These are phyloP conservation scores for Sphecodes monilicornis DNA, from an alignment of 2,888 invertebrate genomes.

Conservation along the genomic window DNA sequence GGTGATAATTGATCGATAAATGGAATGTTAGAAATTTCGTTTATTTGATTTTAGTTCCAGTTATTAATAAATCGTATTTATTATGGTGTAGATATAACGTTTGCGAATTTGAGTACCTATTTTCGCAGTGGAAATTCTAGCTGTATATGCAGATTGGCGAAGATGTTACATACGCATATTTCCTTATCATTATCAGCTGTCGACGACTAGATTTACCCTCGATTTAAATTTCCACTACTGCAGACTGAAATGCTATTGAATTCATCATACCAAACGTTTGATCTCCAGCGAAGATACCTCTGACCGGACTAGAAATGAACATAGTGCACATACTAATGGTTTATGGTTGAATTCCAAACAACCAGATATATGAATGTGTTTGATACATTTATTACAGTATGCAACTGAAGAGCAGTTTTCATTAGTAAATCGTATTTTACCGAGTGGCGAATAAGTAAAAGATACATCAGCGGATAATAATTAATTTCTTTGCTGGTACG, in stretches of 20 bases:
- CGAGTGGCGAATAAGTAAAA: not conserved
- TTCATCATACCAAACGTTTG: slow-evolving; percentile 37
- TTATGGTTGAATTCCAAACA: not conserved
- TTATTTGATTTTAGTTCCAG: not conserved
- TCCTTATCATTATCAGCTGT: slow-evolving; percentile 11
- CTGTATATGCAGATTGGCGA: not conserved
- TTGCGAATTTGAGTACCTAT: not conserved
- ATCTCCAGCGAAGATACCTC: slow-evolving; percentile 24
- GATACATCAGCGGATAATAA: not conserved
- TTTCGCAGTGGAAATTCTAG: not conserved
- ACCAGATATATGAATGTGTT: not conserved
- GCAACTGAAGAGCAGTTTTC: not conserved
- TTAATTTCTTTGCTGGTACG: not conserved
- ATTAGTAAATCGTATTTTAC: not conserved
- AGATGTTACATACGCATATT: not conserved
- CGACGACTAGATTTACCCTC: slow-evolving; percentile 25
- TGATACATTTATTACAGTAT: not conserved
- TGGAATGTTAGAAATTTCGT: not conserved
- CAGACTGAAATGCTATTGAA: slow-evolving; percentile 11
- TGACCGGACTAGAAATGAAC: slow-evolving; percentile 32
- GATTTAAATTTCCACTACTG: slow-evolving; percentile 25
- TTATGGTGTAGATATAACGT: not conserved
- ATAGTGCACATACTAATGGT: slow-evolving; percentile 40
- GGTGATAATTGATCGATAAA: not conserved
- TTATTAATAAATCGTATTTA: not conserved